Evolutionary conservation across 2,888 invertebrate genomes (phyloP), one percentile per base, ranked within the genome.

Genomic region (Unio delphinus): DNA sequence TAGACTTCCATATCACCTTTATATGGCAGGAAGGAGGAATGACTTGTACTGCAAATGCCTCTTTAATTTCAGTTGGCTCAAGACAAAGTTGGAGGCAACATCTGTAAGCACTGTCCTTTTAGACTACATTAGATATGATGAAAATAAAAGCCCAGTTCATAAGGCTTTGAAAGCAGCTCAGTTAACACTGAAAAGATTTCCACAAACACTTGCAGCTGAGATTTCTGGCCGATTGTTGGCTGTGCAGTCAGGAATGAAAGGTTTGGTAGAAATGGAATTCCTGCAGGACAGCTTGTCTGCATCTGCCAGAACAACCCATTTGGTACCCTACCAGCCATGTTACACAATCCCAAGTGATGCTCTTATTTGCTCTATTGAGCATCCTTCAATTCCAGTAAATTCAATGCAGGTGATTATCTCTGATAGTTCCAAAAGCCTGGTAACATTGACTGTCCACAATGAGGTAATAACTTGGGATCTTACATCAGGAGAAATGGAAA

Each of bases 11-110:
- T 86, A 79, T 72, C 87, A 88, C 64, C 79, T 89, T 45, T 76
- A 78, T 45, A 73, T 80, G 55, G 83, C 84, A 30, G 68, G 75
- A 20, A 75, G 86, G 65, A 95, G 96, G 87, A 94, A 94, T 68
- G 98, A 98, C 90, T 91, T 99, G 17, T 96, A 96, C 87, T 94
- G 94, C 55, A 93, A 96, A 85, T 98, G 98, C 0, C 92, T 99
- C 0, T 98, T 98, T 90, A 98, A 97, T 90, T 98, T 97, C 89
- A 95, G 96, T 85, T 99, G 98, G 97, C 92, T 99, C 0, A 96
- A 97, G 87, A 96, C 97, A 0, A 99, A 98, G 87, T 92, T 98
- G 1, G 95, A 95, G 78, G 96, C 97, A 83, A 97, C 97, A 84
- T 97, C 98, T 0, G 92, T 99, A 15, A 98, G 98, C 90, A 95